These are phyloP conservation scores for Thunnus maccoyii DNA, from an alignment of 2,113 vertebrate species.

Conservation along the genomic window DNA sequence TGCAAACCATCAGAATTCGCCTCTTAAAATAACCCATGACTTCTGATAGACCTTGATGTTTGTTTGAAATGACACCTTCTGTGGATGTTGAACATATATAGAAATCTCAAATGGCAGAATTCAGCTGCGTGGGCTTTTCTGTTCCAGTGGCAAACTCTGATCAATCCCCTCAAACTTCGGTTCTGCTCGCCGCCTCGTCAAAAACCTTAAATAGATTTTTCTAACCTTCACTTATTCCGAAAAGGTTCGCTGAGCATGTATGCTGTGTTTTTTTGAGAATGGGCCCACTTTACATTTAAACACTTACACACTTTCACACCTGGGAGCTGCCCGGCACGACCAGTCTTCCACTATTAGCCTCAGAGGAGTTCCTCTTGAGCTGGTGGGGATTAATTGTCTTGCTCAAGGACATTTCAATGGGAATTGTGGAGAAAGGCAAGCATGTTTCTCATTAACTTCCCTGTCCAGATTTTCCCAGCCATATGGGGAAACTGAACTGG, in stretches of 20 bases:
- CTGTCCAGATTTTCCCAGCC: slow-evolving; percentile 27
- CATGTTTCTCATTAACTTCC: slow-evolving; percentile 63
- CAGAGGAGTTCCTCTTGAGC: slow-evolving; percentile 43
- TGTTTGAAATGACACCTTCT: slow-evolving; percentile 28
- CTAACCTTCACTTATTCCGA: slow-evolving; percentile 57
- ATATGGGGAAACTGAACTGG: slow-evolving; percentile 38
- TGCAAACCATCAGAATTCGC: slow-evolving; percentile 36
- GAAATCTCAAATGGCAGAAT: slow-evolving; percentile 1
- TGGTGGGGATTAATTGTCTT: slow-evolving; percentile 64
- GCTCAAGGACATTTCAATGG: slow-evolving; percentile 65
- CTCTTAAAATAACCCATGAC: slow-evolving; percentile 20
- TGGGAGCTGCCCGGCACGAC: slow-evolving; percentile 48
- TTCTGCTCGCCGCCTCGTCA: slow-evolving; percentile 46
- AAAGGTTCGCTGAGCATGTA: slow-evolving; percentile 46
- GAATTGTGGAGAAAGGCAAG: slow-evolving; percentile 23
- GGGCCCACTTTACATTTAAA: slow-evolving; percentile 39
- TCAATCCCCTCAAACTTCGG: slow-evolving; percentile 33
- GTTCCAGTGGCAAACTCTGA: slow-evolving; percentile 28
- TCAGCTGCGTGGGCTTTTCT: slow-evolving; percentile 5
- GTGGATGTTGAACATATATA: neutral
- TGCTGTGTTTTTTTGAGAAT: slow-evolving; percentile 9
- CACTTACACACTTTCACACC: slow-evolving; percentile 61
- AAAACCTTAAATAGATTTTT: slow-evolving; percentile 62
- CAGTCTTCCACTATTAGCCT: slow-evolving; percentile 44
- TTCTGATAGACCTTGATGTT: slow-evolving; percentile 23